phyloP scores from a whole-genome alignment of 2,113 vertebrate genomes.

The Lophochroa leadbeateri region DNA sequence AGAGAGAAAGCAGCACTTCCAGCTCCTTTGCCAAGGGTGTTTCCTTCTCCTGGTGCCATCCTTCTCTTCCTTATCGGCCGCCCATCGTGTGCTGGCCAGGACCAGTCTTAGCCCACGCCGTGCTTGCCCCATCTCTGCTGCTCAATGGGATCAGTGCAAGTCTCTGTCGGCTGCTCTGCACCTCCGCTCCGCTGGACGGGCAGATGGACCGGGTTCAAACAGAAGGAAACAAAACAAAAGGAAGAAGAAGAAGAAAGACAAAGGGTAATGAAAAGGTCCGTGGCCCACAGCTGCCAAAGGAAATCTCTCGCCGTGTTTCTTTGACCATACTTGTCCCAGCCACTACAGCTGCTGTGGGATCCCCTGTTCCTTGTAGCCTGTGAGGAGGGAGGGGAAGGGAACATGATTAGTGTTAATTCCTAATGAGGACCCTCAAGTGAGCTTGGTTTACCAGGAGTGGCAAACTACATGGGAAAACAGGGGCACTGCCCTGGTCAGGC shows the following conservation, averaged over 20 bases:
- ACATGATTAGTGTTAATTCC: background rate
- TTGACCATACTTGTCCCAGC: slow-evolving; percentile 34
- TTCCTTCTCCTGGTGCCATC: background rate
- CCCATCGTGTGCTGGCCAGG: background rate
- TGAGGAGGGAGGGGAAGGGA: slow-evolving; percentile 47
- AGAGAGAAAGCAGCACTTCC: background rate
- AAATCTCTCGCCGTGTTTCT: slow-evolving; percentile 39
- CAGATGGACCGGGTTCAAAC: background rate
- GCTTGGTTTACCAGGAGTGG: background rate
- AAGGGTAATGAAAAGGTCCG: slow-evolving; percentile 56
- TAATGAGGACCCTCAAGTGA: background rate
- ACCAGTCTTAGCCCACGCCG: background rate
- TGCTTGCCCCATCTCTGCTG: background rate
- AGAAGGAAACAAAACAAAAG: slow-evolving; percentile 34
- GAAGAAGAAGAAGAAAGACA: slow-evolving; percentile 52
- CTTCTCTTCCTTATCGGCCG: background rate
- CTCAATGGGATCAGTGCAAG: slow-evolving; percentile 49
- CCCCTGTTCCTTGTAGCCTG: slow-evolving; percentile 91
- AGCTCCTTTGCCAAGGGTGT: background rate
- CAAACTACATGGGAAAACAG: accelerated
- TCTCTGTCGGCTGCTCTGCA: slow-evolving; percentile 60
- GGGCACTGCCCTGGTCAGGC: background rate
- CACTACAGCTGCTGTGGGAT: slow-evolving; percentile 88
- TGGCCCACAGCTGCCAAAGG: slow-evolving; percentile 29
- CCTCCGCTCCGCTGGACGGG: slow-evolving; percentile 58